Evolutionary conservation across 2,888 invertebrate genomes (phyloP).

Genomic region (Dysmachus trigonus): DNA sequence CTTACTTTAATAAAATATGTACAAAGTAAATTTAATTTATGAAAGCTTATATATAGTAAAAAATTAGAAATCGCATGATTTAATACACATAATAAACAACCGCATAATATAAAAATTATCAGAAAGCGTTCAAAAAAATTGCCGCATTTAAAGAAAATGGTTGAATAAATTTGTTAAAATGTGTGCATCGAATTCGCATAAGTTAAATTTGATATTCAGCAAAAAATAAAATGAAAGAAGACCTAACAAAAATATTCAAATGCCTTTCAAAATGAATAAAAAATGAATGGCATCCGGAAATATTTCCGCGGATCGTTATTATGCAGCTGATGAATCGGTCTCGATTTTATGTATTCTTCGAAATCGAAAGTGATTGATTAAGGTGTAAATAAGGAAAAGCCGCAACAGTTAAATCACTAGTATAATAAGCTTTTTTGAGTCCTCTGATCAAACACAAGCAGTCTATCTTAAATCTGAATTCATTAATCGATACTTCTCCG

Average conservation of each 20-base stretch:
- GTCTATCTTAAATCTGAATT: neutral
- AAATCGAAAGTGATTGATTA: neutral
- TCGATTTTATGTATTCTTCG: neutral
- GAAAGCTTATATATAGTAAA: no score
- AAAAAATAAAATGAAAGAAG: neutral
- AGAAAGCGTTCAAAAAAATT: neutral
- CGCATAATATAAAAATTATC: neutral
- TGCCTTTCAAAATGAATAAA: neutral
- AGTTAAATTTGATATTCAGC: neutral
- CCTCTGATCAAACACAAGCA: neutral
- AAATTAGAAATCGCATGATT: no score
- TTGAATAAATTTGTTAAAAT: neutral
- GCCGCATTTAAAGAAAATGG: neutral
- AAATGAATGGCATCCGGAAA: neutral
- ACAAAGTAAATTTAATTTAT: no score
- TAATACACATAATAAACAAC: no score
- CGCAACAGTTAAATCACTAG: neutral
- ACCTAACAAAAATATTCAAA: neutral
- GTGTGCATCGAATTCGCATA: neutral
- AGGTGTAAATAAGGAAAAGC: neutral
- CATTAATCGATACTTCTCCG: constrained; percentile 31
- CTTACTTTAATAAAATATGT: no score
- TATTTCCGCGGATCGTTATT: neutral
- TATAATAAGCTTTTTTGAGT: neutral
- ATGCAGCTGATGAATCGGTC: neutral